Evolutionary conservation across 1,140 invertebrate species (phyloP), one percentile per base, ranked within the genome.

Genomic region (Lamellibrachia luymesi): DNA sequence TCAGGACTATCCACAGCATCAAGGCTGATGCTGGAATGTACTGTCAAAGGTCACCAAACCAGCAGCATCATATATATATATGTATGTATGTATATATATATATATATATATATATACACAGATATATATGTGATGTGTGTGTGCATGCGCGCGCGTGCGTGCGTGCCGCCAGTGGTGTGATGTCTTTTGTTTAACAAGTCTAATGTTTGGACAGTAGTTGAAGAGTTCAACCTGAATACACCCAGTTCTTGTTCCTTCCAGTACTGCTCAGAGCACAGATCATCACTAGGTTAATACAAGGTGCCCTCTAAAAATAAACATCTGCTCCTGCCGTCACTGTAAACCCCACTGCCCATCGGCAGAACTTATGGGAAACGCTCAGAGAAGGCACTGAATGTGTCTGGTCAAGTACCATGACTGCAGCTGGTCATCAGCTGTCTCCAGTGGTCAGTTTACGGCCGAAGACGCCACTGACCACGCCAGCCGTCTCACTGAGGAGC

Each of bases 401-500:
- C 64, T 80, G 64, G 8, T 10, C 25, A 80, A 22, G 25, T 80
- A 80, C 64, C 1, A 80, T 2, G 25, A 4, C 64, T 22, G 17
- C 13, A 10, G 25, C 64, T 80, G 17, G 64, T 80, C 64, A 80
- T 80, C 64, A 80, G 64, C 64, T 80, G 13, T 80, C 64, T 22
- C 13, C 64, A 80, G 2, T 22, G 64, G 64, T 80, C 64, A 22
- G 7, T 80, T 22, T 80, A 2, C 4, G 64, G 2, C 17, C 13
- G 64, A 80, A 80, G 2, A 91, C 2, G 22, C 91, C 49, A 49
- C 51, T 50, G 90, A 96, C 92, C 22, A 96, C 95, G 92, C 94
- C 95, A 7, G 97, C 96, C 27, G 97, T 97, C 94, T 98, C 97
- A 80, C 96, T 95, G 13, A 98, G 94, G 38, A 98, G 95, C 51